Base-by-base conservation (phyloP, 2,797 vertebrate species). In the Acanthurus leucopareius region DNA sequence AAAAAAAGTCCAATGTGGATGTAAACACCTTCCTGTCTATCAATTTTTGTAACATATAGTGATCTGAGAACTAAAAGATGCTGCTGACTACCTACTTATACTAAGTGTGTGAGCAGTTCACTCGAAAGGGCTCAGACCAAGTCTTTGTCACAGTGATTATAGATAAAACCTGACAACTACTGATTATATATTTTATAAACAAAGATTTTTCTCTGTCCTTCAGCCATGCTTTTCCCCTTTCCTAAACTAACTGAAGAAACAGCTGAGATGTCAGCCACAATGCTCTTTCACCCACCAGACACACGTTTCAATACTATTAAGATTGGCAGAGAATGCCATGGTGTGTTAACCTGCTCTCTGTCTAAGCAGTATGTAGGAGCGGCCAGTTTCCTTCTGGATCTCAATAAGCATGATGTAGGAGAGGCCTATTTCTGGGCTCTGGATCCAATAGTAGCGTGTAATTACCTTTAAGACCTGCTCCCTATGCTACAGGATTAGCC, bases 381-480 rank as follows among this genome's bases (percentile, higher is more conserved):
- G 86, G 88, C 69, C 75, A 52, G 79, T 86, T 88, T 86, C 85
- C 77, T 77, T 62, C 71, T 58, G 73, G 75, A 77, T 86, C 82
- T 82, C 86, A 90, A 88, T 88, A 88, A 76, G 89, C 79, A 22
- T 82, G 79, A 83, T 60, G 87, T 84, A 75, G 85, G 77, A 81
- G 83, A 78, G 86, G 72, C 86, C 86, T 78, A 61, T 92, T 90
- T 84, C 82, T 85, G 76, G 71, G 77, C 80, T 85, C 90, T 89
- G 91, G 84, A 92, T 94, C 86, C 83, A 90, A 89, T 92, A 92
- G 90, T 80, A 90, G 88, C 87, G 68, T 93, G 90, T 93, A 92
- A 95, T 94, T 93, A 93, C 90, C 88, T 90, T 94, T 90, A 93
- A 92, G 81, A 89, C 91, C 83, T 89, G 84, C 85, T 94, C 89